Evolutionary conservation across 1,140 invertebrate species (phyloP), one percentile per base, ranked within the genome.

Genomic region (Neodiprion lecontei): DNA sequence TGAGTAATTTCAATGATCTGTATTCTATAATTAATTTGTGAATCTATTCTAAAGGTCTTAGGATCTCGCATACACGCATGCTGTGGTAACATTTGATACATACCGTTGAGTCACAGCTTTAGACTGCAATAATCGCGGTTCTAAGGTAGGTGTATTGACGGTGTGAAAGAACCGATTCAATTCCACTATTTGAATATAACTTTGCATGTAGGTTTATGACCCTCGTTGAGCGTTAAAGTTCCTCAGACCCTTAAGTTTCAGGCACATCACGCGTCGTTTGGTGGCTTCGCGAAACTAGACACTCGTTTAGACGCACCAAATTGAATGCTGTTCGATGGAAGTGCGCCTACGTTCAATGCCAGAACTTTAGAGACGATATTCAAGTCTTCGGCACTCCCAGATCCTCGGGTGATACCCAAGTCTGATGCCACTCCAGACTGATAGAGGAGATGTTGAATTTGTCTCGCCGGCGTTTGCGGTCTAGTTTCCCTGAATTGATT

Each of bases 361-460:
- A 95, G 86, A 65, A 95, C 93, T 87, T 95, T 95, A 17, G 93
- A 93, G 17, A 95, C 93, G 76, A 95, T 94, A 82, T 94, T 94
- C 47, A 95, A 88, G 81, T 95, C 94, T 86, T 94, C 92, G 75
- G 92, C 91, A 61, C 89, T 89, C 78, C 89, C 89, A 0, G 80
- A 81, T 0, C 85, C 84, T 9, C 81, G 86, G 0, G 79, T 79
- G 7, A 77, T 83, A 10, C 81, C 79, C 48, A 88, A 74, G 12
- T 87, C 85, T 0, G 79, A 81, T 9, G 89, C 88, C 74, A 94
- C 89, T 12, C 91, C 92, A 48, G 91, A 92, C 81, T 93, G 90
- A 69, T 87, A 90, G 4, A 94, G 83, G 21, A 94, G 84, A 77
- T 91, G 90, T 79, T 93, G 92, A 17, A 93, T 89, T 79, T 93